phyloP scores from a whole-genome alignment of 1,140 invertebrate species.

The Globodera rostochiensis region DNA sequence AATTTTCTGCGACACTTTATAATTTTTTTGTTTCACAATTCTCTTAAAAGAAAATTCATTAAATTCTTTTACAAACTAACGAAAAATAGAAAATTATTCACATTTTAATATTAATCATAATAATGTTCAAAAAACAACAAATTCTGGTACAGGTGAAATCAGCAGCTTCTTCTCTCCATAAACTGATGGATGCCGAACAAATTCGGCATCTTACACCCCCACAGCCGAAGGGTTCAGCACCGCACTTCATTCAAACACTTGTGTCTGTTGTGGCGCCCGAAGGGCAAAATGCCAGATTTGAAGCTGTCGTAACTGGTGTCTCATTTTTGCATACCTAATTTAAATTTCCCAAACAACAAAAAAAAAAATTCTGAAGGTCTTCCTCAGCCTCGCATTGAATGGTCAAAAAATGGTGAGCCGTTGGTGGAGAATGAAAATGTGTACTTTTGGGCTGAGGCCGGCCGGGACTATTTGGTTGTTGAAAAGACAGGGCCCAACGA shows the following conservation, averaged over 20 bases:
- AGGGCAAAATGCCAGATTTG: slow-evolving; percentile 58
- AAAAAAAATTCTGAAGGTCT: slow-evolving; percentile 11
- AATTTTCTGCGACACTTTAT: neutral
- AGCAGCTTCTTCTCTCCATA: neutral
- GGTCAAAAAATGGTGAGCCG: slow-evolving; percentile 61
- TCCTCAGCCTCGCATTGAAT: slow-evolving; percentile 53
- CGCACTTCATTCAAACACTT: slow-evolving; percentile 62
- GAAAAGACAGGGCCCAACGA: slow-evolving; percentile 23
- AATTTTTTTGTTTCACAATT: neutral
- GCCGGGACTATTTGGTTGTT: slow-evolving; percentile 52
- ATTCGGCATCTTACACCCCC: slow-evolving; percentile 44
- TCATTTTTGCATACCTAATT: neutral
- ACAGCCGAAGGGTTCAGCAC: slow-evolving; percentile 50
- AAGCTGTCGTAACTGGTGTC: slow-evolving; percentile 62
- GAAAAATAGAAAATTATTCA: no score
- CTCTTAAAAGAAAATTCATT: no score
- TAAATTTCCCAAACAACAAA: slow-evolving; percentile 17
- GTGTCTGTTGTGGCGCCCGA: slow-evolving; percentile 55
- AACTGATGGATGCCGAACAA: slow-evolving; percentile 31
- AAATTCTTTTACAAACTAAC: no score
- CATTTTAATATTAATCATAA: no score
- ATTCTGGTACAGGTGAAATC: neutral
- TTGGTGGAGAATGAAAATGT: slow-evolving; percentile 44
- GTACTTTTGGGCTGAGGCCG: slow-evolving; percentile 46
- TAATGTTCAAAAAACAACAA: no score